Conservation (phyloP, 2,888 invertebrate genomes). For the Caenorhabditis doughertyi region DNA sequence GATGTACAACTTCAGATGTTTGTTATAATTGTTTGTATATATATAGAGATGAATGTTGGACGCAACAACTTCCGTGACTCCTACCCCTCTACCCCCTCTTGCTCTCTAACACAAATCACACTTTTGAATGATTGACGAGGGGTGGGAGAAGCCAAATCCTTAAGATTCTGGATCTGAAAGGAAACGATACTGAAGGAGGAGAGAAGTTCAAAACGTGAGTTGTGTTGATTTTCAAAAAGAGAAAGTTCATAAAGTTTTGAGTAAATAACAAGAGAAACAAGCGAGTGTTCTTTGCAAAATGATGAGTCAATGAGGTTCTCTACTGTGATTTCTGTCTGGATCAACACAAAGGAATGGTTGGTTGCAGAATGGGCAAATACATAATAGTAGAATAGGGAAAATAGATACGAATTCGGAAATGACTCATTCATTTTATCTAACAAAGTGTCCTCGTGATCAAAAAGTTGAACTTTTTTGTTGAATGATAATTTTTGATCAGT, state of each 20-base stretch:
- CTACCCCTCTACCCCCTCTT: no score
- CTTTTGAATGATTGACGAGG: neutral
- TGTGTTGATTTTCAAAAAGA: slow-evolving; percentile 9
- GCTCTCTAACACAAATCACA: slow-evolving; percentile 49
- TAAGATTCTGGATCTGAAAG: neutral
- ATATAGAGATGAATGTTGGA: slow-evolving; percentile 32
- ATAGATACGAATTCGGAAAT: slow-evolving; percentile 14
- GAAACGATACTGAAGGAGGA: neutral
- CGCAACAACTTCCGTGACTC: slow-evolving; percentile 30
- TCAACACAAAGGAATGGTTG: slow-evolving; percentile 25
- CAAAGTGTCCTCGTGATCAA: slow-evolving; percentile 12
- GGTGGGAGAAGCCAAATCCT: neutral
- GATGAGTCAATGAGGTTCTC: neutral
- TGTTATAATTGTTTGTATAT: slow-evolving; percentile 24
- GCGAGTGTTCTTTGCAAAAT: neutral
- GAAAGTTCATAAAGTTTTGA: slow-evolving; percentile 27
- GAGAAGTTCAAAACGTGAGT: neutral
- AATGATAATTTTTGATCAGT: slow-evolving; percentile 22
- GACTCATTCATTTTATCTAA: slow-evolving; percentile 9
- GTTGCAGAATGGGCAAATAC: slow-evolving; percentile 31
- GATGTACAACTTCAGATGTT: slow-evolving; percentile 13
- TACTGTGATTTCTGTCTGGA: slow-evolving; percentile 51
- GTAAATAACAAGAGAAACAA: slow-evolving; percentile 7
- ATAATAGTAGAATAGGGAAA: slow-evolving; percentile 7
- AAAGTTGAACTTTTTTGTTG: neutral